Evolutionary conservation across 2,888 invertebrate species (phyloP), one percentile per base, ranked within the genome.

Genomic region (Conops quadrifasciatus): DNA sequence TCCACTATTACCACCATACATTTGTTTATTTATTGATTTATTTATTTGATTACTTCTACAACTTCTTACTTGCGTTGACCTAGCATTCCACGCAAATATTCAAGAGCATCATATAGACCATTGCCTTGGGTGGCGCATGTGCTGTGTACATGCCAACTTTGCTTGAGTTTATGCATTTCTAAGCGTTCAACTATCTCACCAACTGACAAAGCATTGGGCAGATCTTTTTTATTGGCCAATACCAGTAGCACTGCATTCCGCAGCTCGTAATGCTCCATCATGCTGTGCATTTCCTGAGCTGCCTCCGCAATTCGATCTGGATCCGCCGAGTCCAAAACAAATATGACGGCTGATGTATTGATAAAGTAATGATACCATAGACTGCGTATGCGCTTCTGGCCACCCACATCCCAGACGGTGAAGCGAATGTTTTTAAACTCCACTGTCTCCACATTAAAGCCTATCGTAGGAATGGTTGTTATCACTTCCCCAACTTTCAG

Each of bases 351-450:
- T 30, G 74, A 72, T 0, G 80, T 79, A 73, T 81, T 80, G 30
- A 72, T 76, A 45, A 74, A 83, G 60, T 83, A 84, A 70, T 82
- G 79, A n/a, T 78, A 75, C 83, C 83, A 83, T 72, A 83, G 73
- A 4, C 75, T 71, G 0, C 83, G 80, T 28, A 82, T 79, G 43
- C 78, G 77, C 65, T 78, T 75, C 63, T 83, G 82, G 0, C 82
- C 83, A 21, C 83, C 83, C 70, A 83, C 78, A 70, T 83, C 83
- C 81, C 82, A 83, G 11, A 83, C 78, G 0, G 81, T 83, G 58
- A 83, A 79, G 3, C 77, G 77, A 28, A 83, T 73, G n/a, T 82
- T 81, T 64, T 81, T 82, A 59, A 81, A 83, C 51, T 81, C 77
- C 4, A 82, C 77, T 7, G 80, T 79, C 70, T 83, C 82, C 0